phyloP scores from a whole-genome alignment of 2,797 vertebrate species.

The Orestias chungarensis region DNA sequence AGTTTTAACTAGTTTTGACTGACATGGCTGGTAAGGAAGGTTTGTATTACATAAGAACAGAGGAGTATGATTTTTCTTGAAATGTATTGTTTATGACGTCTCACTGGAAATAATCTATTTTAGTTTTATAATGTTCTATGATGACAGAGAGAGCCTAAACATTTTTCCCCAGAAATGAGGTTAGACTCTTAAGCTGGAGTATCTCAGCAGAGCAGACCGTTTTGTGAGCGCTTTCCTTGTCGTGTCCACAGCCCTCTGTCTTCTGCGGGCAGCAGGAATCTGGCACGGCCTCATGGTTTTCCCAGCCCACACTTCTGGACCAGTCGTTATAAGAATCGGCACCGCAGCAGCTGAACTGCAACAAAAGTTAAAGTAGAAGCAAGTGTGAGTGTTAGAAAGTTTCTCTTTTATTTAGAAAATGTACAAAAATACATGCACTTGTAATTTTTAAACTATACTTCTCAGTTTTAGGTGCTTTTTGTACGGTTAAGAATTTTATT shows the following conservation, averaged over 20 bases:
- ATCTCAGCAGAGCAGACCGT: constrained; percentile 47
- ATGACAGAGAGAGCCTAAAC: background rate
- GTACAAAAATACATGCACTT: no score
- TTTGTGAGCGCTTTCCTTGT: constrained; percentile 7
- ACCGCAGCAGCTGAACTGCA: constrained; percentile 59
- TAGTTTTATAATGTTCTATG: no score
- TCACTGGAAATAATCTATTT: no score
- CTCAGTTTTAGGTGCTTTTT: no score
- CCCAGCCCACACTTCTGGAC: constrained; percentile 46
- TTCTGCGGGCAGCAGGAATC: constrained; percentile 56
- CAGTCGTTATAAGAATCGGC: constrained; percentile 41
- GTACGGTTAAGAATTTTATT: no score
- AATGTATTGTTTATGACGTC: no score
- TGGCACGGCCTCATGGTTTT: constrained; percentile 32
- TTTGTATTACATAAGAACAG: no score
- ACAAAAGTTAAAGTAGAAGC: background rate
- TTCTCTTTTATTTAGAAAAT: no score
- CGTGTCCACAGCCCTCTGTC: constrained; percentile 37
- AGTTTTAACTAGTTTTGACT: no score
- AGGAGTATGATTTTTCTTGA: no score
- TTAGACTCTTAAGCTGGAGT: constrained; percentile 6
- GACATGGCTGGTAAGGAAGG: no score
- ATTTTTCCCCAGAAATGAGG: background rate
- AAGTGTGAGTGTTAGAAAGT: background rate
- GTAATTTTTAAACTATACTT: no score